Percentiles rank a stretch among this genome's conserved stretches.
Evolutionary conservation across 2,797 vertebrate species (phyloP).

Genomic region (Saxicola maurus): DNA sequence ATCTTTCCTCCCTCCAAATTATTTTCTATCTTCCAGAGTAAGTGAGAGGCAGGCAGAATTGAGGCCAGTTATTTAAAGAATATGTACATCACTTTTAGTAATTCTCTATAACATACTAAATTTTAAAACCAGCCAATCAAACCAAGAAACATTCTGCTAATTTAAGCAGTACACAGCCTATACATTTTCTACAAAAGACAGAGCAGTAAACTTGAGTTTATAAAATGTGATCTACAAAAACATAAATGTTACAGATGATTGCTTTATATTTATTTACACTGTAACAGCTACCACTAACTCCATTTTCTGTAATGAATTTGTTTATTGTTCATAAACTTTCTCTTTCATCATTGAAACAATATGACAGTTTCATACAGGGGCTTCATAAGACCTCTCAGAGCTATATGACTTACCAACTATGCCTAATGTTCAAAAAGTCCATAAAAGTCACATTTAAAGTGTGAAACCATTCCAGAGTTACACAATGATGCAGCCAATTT

Average conservation of each 20-base stretch:
- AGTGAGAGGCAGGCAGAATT: not conserved
- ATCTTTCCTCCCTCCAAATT: not conserved
- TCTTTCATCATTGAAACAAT: not conserved
- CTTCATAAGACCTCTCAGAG: not conserved
- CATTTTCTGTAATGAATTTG: not conserved
- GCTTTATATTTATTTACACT: not conserved
- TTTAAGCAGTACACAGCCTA: not conserved
- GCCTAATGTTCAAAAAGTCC: not conserved
- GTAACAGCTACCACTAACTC: not conserved
- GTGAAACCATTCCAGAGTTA: not conserved
- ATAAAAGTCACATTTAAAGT: not conserved
- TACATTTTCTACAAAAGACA: not conserved
- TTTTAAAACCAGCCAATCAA: not conserved
- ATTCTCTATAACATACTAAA: not conserved
- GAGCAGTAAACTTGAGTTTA: not conserved
- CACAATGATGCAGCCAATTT: not conserved
- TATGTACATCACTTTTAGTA: not conserved
- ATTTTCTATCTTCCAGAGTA: not conserved
- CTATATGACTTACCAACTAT: not conserved
- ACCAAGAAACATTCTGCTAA: not conserved
- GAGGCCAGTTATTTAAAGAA: not conserved
- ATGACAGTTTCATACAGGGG: not conserved
- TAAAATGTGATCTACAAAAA: not conserved
- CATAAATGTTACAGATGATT: accelerated
- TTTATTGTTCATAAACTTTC: not conserved